Conservation (phyloP, 2,888 invertebrate species). For the Drosophila antonietae region DNA sequence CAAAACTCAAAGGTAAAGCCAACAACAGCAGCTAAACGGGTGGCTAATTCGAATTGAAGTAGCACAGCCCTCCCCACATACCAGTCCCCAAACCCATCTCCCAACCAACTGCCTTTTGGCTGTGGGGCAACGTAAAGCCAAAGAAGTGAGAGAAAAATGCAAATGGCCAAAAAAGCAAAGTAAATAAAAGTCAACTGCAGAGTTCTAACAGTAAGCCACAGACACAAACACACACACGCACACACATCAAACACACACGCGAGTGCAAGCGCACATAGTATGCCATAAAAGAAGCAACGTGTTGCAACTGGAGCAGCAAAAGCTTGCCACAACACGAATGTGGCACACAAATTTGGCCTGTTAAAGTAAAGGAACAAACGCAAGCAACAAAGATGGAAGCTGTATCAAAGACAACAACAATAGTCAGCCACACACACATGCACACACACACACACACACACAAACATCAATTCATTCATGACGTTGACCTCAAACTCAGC, state of each 20-base stretch:
- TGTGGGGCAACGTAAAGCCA: not conserved
- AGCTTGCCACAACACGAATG: constrained; percentile 35
- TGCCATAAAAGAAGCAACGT: constrained; percentile 7
- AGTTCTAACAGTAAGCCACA: constrained; percentile 34
- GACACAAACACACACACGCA: constrained; percentile 9
- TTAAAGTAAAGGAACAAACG: constrained; percentile 58
- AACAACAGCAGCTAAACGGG: constrained; percentile 24
- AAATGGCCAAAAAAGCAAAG: constrained; percentile 18
- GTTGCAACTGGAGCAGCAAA: constrained; percentile 35
- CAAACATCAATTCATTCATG: constrained; percentile 64
- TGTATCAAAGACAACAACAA: constrained; percentile 44
- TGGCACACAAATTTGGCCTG: constrained; percentile 48
- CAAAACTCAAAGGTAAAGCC: constrained; percentile 24
- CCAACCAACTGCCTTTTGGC: not conserved
- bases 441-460: constrained; percentile 13
- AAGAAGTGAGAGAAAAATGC: not conserved
- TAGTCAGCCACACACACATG: constrained; percentile 1
- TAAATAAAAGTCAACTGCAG: constrained; percentile 31
- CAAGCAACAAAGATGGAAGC: constrained; percentile 70
- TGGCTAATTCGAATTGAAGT: constrained; percentile 36
- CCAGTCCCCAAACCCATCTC: not conserved
- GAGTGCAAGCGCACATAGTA: too few species aligned
- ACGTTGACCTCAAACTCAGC: constrained; percentile 61
- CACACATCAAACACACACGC: constrained; percentile 1
- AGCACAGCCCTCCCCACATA: not conserved